Evolutionary conservation across 2,888 invertebrate species (phyloP).

Genomic region (Conistra vaccinii): DNA sequence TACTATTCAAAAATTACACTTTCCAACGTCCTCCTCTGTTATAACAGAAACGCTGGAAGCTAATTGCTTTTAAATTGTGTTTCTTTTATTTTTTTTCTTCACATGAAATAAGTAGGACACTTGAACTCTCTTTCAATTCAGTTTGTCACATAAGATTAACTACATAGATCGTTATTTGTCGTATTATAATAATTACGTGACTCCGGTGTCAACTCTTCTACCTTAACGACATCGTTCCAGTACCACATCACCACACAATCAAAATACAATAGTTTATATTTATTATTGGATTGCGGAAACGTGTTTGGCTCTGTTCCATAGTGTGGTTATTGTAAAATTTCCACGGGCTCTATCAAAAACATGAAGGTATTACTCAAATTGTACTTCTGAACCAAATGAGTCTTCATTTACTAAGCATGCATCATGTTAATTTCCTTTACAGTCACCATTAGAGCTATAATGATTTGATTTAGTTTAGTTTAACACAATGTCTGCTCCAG

Average conservation of each 20-base stretch:
- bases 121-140: constrained; percentile 63
- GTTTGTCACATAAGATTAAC: constrained; percentile 66
- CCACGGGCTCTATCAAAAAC: constrained; percentile 70
- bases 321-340: constrained; percentile 70
- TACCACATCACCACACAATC: constrained; percentile 53
- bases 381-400: constrained; percentile 21
- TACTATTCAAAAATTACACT: constrained; percentile 78
- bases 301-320: constrained; percentile 75
- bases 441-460: constrained; percentile 53
- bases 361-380: constrained; percentile 45
- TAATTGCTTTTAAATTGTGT: constrained; percentile 79
- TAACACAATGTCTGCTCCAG: constrained; percentile 50
- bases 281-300: constrained; percentile 74
- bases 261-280: constrained; percentile 72
- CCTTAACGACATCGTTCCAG: constrained; percentile 47
- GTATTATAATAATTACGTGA: constrained; percentile 49
- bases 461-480: constrained; percentile 62
- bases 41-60: constrained; percentile 69
- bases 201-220: constrained; percentile 21
- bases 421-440: constrained; percentile 55
- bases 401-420: constrained; percentile 29
- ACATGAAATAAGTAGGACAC: constrained; percentile 65
- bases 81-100: constrained; percentile 66
- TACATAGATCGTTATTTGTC: constrained; percentile 59
- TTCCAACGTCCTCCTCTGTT: constrained; percentile 71